Base-by-base conservation (phyloP, 2,888 invertebrate genomes). In the Oxystoma pomonae region DNA sequence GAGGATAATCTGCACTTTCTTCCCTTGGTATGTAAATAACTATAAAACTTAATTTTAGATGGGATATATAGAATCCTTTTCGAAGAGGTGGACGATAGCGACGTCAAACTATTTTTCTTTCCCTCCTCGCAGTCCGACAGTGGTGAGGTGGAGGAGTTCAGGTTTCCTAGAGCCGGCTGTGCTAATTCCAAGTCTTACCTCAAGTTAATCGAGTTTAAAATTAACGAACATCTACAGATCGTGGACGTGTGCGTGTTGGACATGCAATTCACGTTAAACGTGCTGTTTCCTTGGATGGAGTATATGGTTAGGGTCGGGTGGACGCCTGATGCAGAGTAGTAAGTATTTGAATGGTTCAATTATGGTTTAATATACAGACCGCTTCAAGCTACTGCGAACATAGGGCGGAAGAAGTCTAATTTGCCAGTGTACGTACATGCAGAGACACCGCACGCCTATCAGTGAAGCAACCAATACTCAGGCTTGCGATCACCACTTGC, bases 301-400 rank as follows among this genome's bases (percentile, higher is more conserved):
- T 99, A 99, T 80, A 84, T 99, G 68, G 94, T 96, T 0, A 82
- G 98, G 69, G 94, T 92, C 16, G 98, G 97, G 0, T 99, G 98
- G 98, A 94, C 94, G 0, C 92, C 94, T 0, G 91, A 94, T 76
- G 92, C 94, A 21, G 87, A 90, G 74, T 90, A 87, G 96, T 96
- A 81, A 87, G 90, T 70, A 20, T 12, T 12, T 35, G n/a, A n/a
- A n/a, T n/a, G n/a, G n/a, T n/a, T n/a, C n/a, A n/a, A n/a, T n/a
- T n/a, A n/a, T n/a, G n/a, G n/a, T n/a, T n/a, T n/a, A n/a, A n/a
- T 50, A 12, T 50, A 12, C n/a, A n/a, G n/a, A n/a, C n/a, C n/a
- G n/a, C n/a, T n/a, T n/a, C n/a, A n/a, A n/a, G n/a, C n/a, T n/a
- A n/a, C n/a, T n/a, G n/a, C n/a, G n/a, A n/a, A n/a, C n/a, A n/a